Base-by-base conservation (phyloP, 2,888 invertebrate genomes). In the Leucophenga maculata region DNA sequence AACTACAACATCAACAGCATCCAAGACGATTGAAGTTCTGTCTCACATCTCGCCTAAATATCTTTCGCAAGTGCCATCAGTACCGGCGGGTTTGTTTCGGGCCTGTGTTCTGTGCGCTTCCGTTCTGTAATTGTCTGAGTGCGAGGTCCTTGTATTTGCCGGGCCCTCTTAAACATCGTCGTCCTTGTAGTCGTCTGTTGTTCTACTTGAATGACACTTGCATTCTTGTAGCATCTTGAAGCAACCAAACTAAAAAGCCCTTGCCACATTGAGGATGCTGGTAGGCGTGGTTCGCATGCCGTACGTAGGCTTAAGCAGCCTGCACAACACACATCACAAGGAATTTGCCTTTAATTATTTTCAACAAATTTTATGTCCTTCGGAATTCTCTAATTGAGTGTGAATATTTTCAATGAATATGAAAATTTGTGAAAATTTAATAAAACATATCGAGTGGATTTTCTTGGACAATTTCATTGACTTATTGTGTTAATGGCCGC, bases 311-410 rank as follows among this genome's bases (percentile, higher is more conserved):
- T 72, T 75, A 67, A 20, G 48, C 14, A 39, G 39, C 9, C 48
- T 54, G 46, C 60, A 67, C 73, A 69, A 71, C 68, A 78, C 75
- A 69, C 73, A 76, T 79, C 73, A 73, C 71, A 68, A 68, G 79
- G 79, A 75, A 79, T 81, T 81, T 79, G 60, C 75, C 79, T 81
- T 80, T 76, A 82, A 79, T 76, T 81, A 81, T 81, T 79, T 78
- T 72, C 68, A 71, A 73, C 75, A 83, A 82, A 80, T 77, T 83
- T 71, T 80, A 75, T 80, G 77, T 80, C 73, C 78, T 70, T 78
- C 79, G 85, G 85, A 78, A 85, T 85, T 85, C 82, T 80, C 79
- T 85, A 85, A 85, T 85, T 83, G 82, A 85, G 82, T 85, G 85
- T 80, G 83, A 82, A 85, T 83, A 79, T 78, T 82, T 80, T 76